Conservation (phyloP, 35 echinoderm and acorn worm species). For the Eucidaris tribuloides region DNA sequence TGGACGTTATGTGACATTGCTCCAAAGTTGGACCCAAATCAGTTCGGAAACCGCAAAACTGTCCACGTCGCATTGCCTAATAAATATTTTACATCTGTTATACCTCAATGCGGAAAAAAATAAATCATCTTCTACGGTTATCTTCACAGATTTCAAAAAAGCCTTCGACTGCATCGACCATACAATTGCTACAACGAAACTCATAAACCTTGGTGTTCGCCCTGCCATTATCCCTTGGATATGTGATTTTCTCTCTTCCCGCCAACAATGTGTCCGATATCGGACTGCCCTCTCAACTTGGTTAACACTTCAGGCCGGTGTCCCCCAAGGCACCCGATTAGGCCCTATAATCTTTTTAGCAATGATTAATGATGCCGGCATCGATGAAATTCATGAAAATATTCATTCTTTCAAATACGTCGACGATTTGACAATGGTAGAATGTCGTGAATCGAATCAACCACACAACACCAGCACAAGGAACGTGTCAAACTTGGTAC, state of each 20-base stretch:
- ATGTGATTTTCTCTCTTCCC: background rate
- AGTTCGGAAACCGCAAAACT: slow-evolving; percentile 50
- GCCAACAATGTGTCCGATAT: background rate
- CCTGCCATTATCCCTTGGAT: background rate
- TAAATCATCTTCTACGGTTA: too few species aligned
- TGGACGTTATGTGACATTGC: slow-evolving; percentile 18
- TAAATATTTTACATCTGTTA: too few species aligned
- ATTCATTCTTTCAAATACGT: slow-evolving; percentile 54
- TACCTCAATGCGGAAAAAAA: too few species aligned
- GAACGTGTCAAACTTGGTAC: too few species aligned
- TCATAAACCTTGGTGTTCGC: background rate
- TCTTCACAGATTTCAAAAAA: background rate
- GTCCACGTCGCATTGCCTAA: too few species aligned
- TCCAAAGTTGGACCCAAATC: slow-evolving; percentile 3
- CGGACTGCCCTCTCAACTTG: background rate
- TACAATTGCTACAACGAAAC: background rate
- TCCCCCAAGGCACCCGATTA: background rate
- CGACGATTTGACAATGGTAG: slow-evolving; percentile 52
- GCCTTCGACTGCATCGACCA: background rate
- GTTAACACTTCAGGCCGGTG: background rate
- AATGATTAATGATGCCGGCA: background rate
- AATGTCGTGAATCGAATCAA: too few species aligned
- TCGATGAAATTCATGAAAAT: too few species aligned
- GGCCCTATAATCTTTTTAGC: slow-evolving; percentile 14
- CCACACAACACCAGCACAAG: too few species aligned